A percentile compares a stretch with the other conserved stretches of the same genome.
Evolutionary conservation across 2,797 vertebrate species (phyloP).

Genomic region (Periparus ater): DNA sequence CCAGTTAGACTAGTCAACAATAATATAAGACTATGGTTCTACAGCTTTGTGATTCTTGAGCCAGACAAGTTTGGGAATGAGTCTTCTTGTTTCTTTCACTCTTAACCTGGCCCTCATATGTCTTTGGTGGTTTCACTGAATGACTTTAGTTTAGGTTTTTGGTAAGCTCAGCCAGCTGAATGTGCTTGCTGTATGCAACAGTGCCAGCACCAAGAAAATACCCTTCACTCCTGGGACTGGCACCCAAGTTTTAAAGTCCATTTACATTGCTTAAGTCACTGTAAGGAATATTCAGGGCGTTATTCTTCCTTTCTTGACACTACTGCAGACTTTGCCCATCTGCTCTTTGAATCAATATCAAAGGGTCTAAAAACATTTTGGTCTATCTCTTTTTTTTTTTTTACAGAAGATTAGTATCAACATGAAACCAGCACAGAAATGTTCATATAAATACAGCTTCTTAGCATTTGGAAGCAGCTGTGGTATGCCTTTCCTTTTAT

Average conservation of each 20-base stretch:
- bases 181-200: neutral
- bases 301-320: neutral
- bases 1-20: neutral
- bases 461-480: neutral
- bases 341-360: neutral
- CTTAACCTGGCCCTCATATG: neutral
- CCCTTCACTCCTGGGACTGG: rapidly evolving
- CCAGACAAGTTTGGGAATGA: neutral
- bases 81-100: neutral
- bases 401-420: neutral
- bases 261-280: neutral
- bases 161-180: neutral
- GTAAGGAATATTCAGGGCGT: neutral
- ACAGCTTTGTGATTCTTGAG: neutral
- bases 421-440: neutral
- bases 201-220: neutral
- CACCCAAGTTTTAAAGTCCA: neutral
- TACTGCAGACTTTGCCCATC: neutral
- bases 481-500: neutral
- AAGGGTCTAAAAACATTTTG: neutral
- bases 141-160: neutral
- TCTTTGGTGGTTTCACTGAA: neutral
- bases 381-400: neutral
- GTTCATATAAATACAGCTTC: neutral
- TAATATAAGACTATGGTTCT: neutral